phyloP scores from a whole-genome alignment of 2,888 invertebrate species.

The Lepidonotus clava region DNA sequence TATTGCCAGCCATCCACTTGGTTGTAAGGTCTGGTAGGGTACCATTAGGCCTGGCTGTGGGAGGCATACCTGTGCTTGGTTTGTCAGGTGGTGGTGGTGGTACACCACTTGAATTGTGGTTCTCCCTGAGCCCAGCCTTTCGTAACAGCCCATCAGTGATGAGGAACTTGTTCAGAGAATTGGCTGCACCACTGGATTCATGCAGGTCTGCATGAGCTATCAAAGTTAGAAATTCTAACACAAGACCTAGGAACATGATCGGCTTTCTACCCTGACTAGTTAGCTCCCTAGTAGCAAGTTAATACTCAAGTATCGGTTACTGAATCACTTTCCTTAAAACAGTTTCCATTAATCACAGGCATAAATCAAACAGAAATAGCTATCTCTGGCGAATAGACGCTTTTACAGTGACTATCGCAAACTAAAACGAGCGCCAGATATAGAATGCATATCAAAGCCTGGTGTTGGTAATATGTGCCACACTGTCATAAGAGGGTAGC shows the following conservation, averaged over 20 bases:
- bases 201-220: conserved; percentile 7
- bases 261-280: background rate
- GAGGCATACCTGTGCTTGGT: background rate
- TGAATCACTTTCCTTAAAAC: too few relatives aligned
- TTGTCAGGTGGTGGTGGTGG: background rate
- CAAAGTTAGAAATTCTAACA: conserved; percentile 9
- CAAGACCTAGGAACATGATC: conserved; percentile 29
- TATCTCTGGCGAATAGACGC: too few relatives aligned
- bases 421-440: too few relatives aligned
- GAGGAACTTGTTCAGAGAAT: conserved; percentile 7
- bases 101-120: background rate
- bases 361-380: too few relatives aligned
- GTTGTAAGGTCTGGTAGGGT: background rate
- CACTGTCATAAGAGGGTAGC: conserved; percentile 42
- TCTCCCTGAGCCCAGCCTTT: conserved; percentile 15
- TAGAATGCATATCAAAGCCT: conserved; percentile 11
- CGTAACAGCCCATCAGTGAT: conserved; percentile 32
- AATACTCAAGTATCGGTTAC: too few relatives aligned
- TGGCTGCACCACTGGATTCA: background rate
- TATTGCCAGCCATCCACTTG: background rate
- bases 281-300: too few relatives aligned
- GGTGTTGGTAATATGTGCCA: conserved; percentile 40
- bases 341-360: too few relatives aligned
- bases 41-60: background rate
- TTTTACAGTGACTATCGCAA: too few relatives aligned